These are phyloP conservation scores for Sminthurinus aureus DNA, from an alignment of 2,888 invertebrate species.

Conservation along the genomic window DNA sequence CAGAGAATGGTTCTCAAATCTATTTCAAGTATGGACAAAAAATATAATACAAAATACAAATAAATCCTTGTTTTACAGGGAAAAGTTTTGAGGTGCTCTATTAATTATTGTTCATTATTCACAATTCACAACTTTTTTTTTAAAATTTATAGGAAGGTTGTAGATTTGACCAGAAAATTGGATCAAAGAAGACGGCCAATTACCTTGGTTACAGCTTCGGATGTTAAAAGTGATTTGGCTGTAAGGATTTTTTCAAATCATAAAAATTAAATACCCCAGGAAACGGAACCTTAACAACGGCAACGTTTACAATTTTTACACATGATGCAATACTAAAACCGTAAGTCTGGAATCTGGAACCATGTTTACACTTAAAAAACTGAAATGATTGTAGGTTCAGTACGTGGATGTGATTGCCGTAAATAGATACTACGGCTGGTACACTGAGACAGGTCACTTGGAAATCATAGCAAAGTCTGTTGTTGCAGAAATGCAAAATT, in stretches of 20 bases:
- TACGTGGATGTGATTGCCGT: slow-evolving; percentile 89
- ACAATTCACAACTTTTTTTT: no score
- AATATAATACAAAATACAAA: no score
- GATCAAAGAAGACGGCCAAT: slow-evolving; percentile 12
- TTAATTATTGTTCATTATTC: no score
- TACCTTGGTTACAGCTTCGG: slow-evolving; percentile 31
- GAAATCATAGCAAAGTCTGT: slow-evolving; percentile 78
- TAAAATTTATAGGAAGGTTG: background rate
- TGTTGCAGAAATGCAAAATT: slow-evolving; percentile 77
- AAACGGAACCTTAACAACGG: background rate
- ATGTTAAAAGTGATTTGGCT: slow-evolving; percentile 2
- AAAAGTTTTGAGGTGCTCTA: no score
- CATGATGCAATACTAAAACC: background rate
- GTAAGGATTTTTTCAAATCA: slow-evolving; percentile 7
- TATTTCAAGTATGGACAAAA: slow-evolving; percentile 90
- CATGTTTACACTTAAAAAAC: background rate
- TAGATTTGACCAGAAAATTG: background rate
- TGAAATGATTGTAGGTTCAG: slow-evolving; percentile 69
- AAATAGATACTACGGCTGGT: slow-evolving; percentile 98
- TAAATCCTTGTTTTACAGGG: no score
- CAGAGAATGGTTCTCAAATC: slow-evolving; percentile 72
- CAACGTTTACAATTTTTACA: background rate
- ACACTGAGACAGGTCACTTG: slow-evolving; percentile 80
- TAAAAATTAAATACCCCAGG: background rate
- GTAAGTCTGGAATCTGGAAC: no score